Conservation (phyloP, 2,113 vertebrate genomes). For the Hipposideros armiger region DNA sequence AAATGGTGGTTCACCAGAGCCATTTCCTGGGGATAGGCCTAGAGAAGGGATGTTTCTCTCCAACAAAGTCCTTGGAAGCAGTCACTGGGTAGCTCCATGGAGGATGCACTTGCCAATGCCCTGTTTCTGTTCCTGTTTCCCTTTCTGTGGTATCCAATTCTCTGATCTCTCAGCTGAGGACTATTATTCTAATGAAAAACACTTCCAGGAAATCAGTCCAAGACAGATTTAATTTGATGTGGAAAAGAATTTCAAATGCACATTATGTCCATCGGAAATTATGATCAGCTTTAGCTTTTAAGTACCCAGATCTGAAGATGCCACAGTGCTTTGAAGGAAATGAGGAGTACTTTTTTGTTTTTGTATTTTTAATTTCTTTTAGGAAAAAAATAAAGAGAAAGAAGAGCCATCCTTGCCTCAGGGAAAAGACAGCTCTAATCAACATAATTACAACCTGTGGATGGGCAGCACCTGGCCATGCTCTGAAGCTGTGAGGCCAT, state of each 20-base stretch:
- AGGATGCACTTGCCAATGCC: background rate
- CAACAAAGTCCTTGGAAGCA: background rate
- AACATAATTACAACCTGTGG: background rate
- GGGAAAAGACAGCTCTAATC: background rate
- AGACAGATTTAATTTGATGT: slow-evolving; percentile 80
- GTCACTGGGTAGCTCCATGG: background rate
- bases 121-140: slow-evolving; percentile 40
- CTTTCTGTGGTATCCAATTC: slow-evolving; percentile 25
- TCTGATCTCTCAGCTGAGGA: slow-evolving; percentile 79
- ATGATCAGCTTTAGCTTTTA: slow-evolving; percentile 74
- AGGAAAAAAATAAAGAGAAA: slow-evolving; percentile 45
- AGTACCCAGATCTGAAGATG: slow-evolving; percentile 78
- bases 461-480: fast-evolving
- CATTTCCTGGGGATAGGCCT: background rate
- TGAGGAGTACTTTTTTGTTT: background rate
- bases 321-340: slow-evolving; percentile 68
- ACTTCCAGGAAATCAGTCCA: slow-evolving; percentile 82
- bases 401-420: background rate
- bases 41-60: background rate
- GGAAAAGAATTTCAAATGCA: slow-evolving; percentile 78
- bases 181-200: slow-evolving; percentile 83
- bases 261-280: slow-evolving; percentile 75
- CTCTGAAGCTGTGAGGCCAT: background rate
- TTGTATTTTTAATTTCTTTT: slow-evolving; percentile 15
- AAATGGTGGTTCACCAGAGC: background rate